phyloP scores from a whole-genome alignment of 2,113 vertebrate species.

The Aix galericulata region DNA sequence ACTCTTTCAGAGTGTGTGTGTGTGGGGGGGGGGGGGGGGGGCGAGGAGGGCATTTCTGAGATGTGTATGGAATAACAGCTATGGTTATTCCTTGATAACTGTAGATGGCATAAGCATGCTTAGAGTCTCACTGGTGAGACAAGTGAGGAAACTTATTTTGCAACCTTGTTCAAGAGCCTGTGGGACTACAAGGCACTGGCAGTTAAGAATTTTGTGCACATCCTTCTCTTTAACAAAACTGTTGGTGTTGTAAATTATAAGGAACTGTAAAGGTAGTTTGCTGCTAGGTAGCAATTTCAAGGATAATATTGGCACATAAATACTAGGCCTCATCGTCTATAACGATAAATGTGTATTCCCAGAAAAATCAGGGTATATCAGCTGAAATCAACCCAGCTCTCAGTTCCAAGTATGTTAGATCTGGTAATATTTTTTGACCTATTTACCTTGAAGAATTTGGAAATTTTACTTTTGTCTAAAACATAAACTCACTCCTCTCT shows the following conservation, averaged over 20 bases:
- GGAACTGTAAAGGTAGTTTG: not conserved
- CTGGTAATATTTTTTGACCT: not conserved
- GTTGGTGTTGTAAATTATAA: not conserved
- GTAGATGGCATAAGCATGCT: not conserved
- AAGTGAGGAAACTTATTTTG: not conserved
- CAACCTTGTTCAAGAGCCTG: not conserved
- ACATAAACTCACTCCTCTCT: not conserved
- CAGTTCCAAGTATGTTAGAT: not conserved
- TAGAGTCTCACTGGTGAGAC: not conserved
- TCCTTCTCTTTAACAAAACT: not conserved
- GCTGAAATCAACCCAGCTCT: not conserved
- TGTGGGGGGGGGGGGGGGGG: too few species aligned
- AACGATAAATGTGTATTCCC: not conserved
- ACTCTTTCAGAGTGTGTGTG: not conserved
- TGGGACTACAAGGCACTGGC: not conserved
- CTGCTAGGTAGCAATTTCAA: not conserved
- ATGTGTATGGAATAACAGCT: fast-evolving
- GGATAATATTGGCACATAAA: not conserved
- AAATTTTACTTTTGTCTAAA: not conserved
- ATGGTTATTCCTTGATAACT: not conserved
- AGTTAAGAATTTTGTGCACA: not conserved
- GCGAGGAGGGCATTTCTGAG: not conserved
- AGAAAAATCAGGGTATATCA: not conserved
- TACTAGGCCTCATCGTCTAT: not conserved
- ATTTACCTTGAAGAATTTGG: not conserved